Evolutionary conservation across 2,797 vertebrate genomes (phyloP).

Genomic region (Cheirogaleus major): DNA sequence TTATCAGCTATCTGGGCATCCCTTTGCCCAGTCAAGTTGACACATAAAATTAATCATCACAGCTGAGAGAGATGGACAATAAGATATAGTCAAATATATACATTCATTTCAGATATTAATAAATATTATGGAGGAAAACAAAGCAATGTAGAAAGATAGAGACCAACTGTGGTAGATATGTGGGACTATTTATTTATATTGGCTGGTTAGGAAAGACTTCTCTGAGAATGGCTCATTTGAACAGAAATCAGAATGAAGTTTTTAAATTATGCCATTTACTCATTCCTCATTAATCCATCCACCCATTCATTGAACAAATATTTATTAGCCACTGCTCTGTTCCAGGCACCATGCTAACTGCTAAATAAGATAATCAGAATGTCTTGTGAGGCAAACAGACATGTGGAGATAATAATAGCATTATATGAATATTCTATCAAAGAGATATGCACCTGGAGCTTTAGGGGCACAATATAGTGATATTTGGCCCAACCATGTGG

Average conservation of each 20-base stretch:
- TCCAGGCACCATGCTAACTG: not conserved
- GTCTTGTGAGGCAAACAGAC: not conserved
- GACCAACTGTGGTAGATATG: not conserved
- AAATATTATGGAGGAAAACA: constrained; percentile 4
- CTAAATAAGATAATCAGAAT: not conserved
- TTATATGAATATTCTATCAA: not conserved
- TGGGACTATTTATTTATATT: not conserved
- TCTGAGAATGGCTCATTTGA: not conserved
- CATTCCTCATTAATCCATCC: constrained; percentile 3
- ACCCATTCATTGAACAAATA: not conserved
- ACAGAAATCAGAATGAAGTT: constrained; percentile 13
- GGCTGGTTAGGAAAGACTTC: not conserved
- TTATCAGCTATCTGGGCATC: not conserved
- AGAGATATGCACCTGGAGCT: not conserved
- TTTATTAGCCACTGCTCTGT: constrained; percentile 19
- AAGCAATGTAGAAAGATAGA: not conserved
- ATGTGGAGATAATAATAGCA: not conserved
- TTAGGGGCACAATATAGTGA: not conserved
- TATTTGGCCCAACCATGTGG: not conserved
- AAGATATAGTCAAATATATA: not conserved
- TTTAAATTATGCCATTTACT: constrained; percentile 2
- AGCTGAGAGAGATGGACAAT: not conserved
- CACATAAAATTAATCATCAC: not conserved
- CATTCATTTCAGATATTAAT: not conserved
- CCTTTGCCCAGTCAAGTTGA: not conserved